Evolutionary conservation across 2,888 invertebrate genomes (phyloP).

Genomic region (Torymus texanus): DNA sequence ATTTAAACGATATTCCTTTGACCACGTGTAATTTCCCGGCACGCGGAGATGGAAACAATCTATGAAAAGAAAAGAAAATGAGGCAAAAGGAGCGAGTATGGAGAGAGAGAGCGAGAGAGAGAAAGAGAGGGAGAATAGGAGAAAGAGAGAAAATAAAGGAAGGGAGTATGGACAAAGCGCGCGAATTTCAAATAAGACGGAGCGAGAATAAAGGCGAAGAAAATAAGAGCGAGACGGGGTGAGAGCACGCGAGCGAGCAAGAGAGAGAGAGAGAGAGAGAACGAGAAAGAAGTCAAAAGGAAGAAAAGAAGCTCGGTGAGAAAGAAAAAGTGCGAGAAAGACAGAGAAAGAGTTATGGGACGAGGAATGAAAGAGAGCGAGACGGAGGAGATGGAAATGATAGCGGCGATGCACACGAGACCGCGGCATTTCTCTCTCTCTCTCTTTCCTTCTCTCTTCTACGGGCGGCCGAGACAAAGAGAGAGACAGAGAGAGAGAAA

Average conservation of each 20-base stretch:
- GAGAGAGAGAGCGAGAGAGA: slow-evolving; percentile 47
- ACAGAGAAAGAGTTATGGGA: slow-evolving; percentile 29
- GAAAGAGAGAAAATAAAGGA: neutral
- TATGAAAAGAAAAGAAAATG: neutral
- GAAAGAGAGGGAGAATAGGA: slow-evolving; percentile 32
- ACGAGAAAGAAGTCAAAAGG: slow-evolving; percentile 32
- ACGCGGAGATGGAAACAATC: slow-evolving; percentile 4
- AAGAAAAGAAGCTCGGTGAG: slow-evolving; percentile 35
- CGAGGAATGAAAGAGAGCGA: slow-evolving; percentile 35
- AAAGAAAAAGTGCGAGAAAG: slow-evolving; percentile 46
- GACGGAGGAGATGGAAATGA: slow-evolving; percentile 42
- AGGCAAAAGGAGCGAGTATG: neutral
- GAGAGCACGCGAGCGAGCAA: slow-evolving; percentile 48
- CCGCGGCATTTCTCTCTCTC: slow-evolving; percentile 23
- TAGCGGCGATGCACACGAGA: slow-evolving; percentile 39
- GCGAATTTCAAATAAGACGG: slow-evolving; percentile 49
- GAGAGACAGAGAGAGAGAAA: slow-evolving; percentile 16
- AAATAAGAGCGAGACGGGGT: slow-evolving; percentile 43
- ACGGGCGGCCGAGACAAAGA: neutral
- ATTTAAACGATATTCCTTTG: slow-evolving; percentile 20
- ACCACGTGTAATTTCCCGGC: slow-evolving; percentile 18
- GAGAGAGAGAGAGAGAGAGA: slow-evolving; percentile 49
- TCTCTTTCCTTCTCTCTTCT: slow-evolving; percentile 1
- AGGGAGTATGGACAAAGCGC: slow-evolving; percentile 37
- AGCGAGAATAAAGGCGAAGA: slow-evolving; percentile 20